These are phyloP conservation scores for Cynaeus angustus DNA, from an alignment of 2,888 invertebrate genomes.

Conservation along the genomic window DNA sequence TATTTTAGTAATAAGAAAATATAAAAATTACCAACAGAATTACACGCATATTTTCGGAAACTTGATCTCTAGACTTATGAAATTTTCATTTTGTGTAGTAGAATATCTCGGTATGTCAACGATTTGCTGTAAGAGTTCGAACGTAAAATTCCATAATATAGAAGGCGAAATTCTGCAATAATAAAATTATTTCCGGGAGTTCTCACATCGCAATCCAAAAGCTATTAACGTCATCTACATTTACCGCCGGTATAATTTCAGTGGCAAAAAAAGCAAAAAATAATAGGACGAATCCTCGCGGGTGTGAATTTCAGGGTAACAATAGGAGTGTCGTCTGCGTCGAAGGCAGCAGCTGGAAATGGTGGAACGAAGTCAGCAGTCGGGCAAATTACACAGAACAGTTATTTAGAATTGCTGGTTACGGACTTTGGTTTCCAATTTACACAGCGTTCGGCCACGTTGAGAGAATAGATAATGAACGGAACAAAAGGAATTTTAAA, in stretches of 20 bases:
- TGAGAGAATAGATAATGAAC: constrained; percentile 62
- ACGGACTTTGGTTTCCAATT: constrained; percentile 61
- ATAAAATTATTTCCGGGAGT: constrained; percentile 28
- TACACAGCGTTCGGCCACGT: constrained; percentile 58
- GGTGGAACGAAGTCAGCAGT: constrained; percentile 52
- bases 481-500: constrained; percentile 61
- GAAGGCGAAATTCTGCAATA: constrained; percentile 4
- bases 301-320: constrained; percentile 52
- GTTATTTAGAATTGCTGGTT: constrained; percentile 58
- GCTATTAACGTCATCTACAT: constrained; percentile 47
- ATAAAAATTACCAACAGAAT: no score
- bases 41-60: no score
- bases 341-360: constrained; percentile 49
- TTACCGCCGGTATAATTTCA: constrained; percentile 41
- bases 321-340: constrained; percentile 54
- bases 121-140: no score
- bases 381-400: constrained; percentile 58
- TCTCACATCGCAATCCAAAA: constrained; percentile 3
- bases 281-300: constrained; percentile 46
- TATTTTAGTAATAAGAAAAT: no score
- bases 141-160: no score
- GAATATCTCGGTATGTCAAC: no score
- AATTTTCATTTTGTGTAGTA: no score
- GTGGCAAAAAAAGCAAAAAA: constrained; percentile 42
- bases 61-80: no score